A percentile compares a stretch with the other conserved stretches of the same genome.
Conservation (phyloP, 2,797 vertebrate genomes). For the Microhierax caerulescens region DNA sequence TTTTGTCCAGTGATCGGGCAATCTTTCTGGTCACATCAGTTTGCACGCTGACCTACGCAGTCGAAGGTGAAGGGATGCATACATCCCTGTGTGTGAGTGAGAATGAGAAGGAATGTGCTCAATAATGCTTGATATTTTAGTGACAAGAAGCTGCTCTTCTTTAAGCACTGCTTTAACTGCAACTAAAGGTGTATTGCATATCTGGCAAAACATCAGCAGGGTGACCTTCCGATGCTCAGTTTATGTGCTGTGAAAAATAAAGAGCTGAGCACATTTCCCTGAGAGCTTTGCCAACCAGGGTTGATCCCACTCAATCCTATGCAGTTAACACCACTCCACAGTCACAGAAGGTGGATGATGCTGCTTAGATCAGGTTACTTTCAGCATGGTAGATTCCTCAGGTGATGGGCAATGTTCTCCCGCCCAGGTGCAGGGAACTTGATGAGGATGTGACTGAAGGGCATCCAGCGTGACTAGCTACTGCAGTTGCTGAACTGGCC, state of each 20-base stretch:
- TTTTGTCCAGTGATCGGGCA: background rate
- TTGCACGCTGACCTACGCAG: background rate
- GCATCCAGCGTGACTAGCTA: background rate
- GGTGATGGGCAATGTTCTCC: background rate
- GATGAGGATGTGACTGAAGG: background rate
- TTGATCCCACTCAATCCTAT: background rate
- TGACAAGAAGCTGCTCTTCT: slow-evolving; percentile 10
- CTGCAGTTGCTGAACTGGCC: background rate
- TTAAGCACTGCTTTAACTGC: background rate
- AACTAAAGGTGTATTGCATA: slow-evolving; percentile 6
- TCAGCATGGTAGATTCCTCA: background rate
- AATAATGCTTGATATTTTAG: background rate
- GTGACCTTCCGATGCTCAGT: background rate
- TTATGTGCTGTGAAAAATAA: slow-evolving; percentile 15
- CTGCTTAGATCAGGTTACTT: background rate
- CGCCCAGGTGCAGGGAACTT: background rate
- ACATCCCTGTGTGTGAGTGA: background rate
- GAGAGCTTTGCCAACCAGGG: background rate
- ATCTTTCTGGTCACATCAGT: background rate
- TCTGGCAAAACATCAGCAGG: slow-evolving; percentile 27
- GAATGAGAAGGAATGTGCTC: background rate
- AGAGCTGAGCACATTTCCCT: background rate
- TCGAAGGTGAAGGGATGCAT: background rate
- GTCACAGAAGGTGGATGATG: background rate
- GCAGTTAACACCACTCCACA: background rate